These are phyloP conservation scores for Paradisaea rubra DNA, from an alignment of 2,113 vertebrate species.

Conservation along the genomic window DNA sequence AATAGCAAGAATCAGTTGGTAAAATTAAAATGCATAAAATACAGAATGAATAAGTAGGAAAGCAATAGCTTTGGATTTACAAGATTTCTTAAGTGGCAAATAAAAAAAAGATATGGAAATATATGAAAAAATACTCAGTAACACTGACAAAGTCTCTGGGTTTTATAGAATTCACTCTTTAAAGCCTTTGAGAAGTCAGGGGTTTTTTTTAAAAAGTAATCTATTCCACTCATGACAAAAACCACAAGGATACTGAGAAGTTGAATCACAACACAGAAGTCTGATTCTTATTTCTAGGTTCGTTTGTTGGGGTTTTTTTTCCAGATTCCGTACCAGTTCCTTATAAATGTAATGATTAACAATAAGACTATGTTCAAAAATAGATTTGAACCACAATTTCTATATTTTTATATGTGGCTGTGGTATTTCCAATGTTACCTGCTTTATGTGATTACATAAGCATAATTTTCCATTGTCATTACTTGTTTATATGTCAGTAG, in stretches of 20 bases:
- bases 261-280: neutral
- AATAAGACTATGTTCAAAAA: neutral
- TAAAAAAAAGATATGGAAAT: neutral
- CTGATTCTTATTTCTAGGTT: neutral
- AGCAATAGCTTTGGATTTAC: neutral
- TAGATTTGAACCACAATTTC: neutral
- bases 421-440: neutral
- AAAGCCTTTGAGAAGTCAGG: neutral
- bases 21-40: neutral
- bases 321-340: neutral
- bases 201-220: neutral
- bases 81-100: neutral
- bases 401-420: neutral
- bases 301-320: rapidly evolving
- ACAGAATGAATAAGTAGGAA: neutral
- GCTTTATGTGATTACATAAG: neutral
- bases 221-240: neutral
- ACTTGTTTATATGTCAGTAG: neutral
- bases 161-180: neutral
- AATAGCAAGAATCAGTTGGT: neutral
- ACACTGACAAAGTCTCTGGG: neutral
- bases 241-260: neutral
- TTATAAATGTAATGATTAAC: neutral
- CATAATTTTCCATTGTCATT: neutral
- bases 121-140: neutral